Evolutionary conservation across 2,113 vertebrate species (phyloP).

Genomic region (Oncorhynchus gorbuscha): DNA sequence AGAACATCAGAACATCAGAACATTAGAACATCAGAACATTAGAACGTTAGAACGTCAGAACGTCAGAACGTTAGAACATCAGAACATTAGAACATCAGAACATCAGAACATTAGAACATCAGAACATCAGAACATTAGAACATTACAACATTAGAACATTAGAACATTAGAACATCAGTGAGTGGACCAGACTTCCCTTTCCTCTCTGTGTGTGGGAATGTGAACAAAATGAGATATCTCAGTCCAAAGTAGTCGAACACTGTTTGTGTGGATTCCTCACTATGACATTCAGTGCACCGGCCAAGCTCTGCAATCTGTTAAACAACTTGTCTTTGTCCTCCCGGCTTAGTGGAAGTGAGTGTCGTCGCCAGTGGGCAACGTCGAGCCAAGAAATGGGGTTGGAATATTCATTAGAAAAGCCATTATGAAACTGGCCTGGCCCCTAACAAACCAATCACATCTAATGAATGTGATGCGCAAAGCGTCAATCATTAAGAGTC

Average conservation of each 20-base stretch:
- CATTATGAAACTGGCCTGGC: slow-evolving; percentile 49
- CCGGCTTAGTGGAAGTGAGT: slow-evolving; percentile 22
- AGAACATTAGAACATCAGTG: too few relatives aligned
- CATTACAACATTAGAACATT: too few relatives aligned
- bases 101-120: too few relatives aligned
- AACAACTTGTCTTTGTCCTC: slow-evolving; percentile 52
- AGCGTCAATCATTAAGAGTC: slow-evolving; percentile 38
- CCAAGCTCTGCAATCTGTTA: slow-evolving; percentile 49
- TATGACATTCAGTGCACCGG: slow-evolving; percentile 24
- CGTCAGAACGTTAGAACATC: too few relatives aligned
- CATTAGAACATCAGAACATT: too few relatives aligned
- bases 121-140: too few relatives aligned
- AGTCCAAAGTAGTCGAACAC: slow-evolving; percentile 15
- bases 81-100: too few relatives aligned
- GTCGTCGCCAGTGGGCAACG: slow-evolving; percentile 44
- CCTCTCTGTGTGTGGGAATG: too few relatives aligned
- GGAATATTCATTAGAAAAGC: not conserved
- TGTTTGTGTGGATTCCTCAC: slow-evolving; percentile 19
- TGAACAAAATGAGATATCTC: slow-evolving; percentile 1
- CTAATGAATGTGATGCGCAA: slow-evolving; percentile 44
- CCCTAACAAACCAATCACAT: slow-evolving; percentile 52
- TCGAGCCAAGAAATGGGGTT: not conserved
- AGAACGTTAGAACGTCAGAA: too few relatives aligned
- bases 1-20: too few relatives aligned
- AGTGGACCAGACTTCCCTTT: too few relatives aligned